Evolutionary conservation across 37 sponge, comb jelly and placozoan genomes (phyloP).

Genomic region (Diacarnus erythraeanus): DNA sequence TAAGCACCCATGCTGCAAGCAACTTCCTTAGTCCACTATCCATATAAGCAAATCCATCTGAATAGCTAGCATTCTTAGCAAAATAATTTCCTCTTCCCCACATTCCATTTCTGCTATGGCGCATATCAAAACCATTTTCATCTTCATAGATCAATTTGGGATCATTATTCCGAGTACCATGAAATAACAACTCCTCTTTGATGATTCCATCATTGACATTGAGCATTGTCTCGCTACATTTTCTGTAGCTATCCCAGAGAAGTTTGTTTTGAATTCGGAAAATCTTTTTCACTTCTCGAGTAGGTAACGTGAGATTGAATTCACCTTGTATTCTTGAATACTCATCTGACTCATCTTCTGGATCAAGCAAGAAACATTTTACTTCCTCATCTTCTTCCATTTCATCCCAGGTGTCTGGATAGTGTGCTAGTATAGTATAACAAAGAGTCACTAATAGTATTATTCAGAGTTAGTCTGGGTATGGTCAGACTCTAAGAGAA

Average conservation of each 20-base stretch:
- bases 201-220: not conserved
- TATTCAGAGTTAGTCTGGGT: too few relatives aligned
- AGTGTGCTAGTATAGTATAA: too few relatives aligned
- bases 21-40: constrained; percentile 12
- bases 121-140: constrained; percentile 62
- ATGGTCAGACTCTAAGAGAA: too few relatives aligned
- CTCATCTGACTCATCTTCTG: constrained; percentile 14
- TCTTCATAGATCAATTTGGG: constrained; percentile 54
- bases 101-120: constrained; percentile 43
- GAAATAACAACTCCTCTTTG: constrained; percentile 39
- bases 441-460: too few relatives aligned
- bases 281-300: constrained; percentile 15
- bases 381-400: constrained; percentile 13
- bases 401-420: constrained; percentile 50
- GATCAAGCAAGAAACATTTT: not conserved
- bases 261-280: constrained; percentile 62
- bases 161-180: constrained; percentile 45
- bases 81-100: constrained; percentile 76
- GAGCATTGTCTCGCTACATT: constrained; percentile 19
- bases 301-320: constrained; percentile 37
- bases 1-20: constrained; percentile 58
- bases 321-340: not conserved
- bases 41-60: constrained; percentile 42
- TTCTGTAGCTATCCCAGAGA: constrained; percentile 52
- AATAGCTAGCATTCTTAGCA: constrained; percentile 65